Base-by-base conservation (phyloP, 2,113 vertebrate genomes). In the Chunga burmeisteri region DNA sequence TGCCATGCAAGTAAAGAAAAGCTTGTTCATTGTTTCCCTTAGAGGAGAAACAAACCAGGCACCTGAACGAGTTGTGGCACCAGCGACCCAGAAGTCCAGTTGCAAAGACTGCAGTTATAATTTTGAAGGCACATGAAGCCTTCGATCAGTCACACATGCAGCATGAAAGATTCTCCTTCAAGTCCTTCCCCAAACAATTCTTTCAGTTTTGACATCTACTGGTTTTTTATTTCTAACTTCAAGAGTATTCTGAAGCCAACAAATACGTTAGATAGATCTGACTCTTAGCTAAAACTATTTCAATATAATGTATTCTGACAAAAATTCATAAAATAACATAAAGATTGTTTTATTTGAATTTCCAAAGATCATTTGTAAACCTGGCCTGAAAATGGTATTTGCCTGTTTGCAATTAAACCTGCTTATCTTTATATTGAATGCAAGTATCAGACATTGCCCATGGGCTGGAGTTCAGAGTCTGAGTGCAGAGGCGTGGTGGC, bases 71-170 rank as follows among this genome's bases (percentile, higher is more conserved):
- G 23, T 36, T 50, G 23, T 27, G 68, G 75, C 62, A 95, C 2
- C 38, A 22, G 16, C 0, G 2, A 38, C 29, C 53, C 63, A 56
- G 38, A 84, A 50, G 34, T 32, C 34, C 62, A 86, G 9, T 1
- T 75, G 46, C 7, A 18, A 55, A 93, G 79, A 47, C 34, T 16
- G 29, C 3, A 1, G 22, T 36, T 71, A 27, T 9, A 27, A 46
- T 58, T 86, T 5, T 34, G 50, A 81, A 73, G 50, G 46, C 46
- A 56, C 0, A 0, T 10, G 15, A 23, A 70, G 26, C 50, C 23
- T 82, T 59, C 68, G 32, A 65, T 68, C 58, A 73, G 34, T 36
- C 63, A 70, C 20, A 14, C 9, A 6, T 6, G 8, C 23, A 75
- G 26, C 26, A 19, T 11, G 20, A 32, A 70, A 58, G 50, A 44